Evolutionary conservation across 2,113 vertebrate genomes (phyloP), one percentile per base, ranked within the genome.

Genomic region (Solenodon paradoxus): DNA sequence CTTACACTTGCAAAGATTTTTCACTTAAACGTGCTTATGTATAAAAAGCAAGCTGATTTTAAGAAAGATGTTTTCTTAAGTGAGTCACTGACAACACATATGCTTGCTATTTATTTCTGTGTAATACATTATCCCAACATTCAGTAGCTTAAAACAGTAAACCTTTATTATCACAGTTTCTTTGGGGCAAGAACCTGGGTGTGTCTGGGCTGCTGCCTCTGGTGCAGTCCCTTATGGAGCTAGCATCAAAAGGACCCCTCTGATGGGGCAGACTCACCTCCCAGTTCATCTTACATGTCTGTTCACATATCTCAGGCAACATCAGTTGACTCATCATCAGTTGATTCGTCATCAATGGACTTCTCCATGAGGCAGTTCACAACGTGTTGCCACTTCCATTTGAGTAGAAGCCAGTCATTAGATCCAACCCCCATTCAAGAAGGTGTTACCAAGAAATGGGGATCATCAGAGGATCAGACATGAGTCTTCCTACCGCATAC

Each of bases 211-310:
- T 55, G 63, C 55, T 20, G 5, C 2, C 7, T n/a, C 5, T 16
- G 5, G 11, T 38, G 32, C 59, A 85, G 24, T 22, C 32, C 26
- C 13, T 55, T 24, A 40, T 5, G 16, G 7, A 35, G 7, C n/a
- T 51, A 1, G n/a, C 83, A 51, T 78, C 30, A 4, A 42, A n/a
- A n/a, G n/a, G n/a, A n/a, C n/a, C n/a, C n/a, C n/a, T n/a, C n/a
- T n/a, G n/a, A n/a, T 32, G 6, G 22, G 11, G 0, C 1, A 17
- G 24, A 19, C 2, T 69, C n/a, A 35, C 2, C 28, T 63, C 40
- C n/a, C 28, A 20, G 0, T 3, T 7, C 20, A 24, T 35, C 8
- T 69, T 1, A 7, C 38, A 45, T 0, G 12, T 9, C 20, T 20
- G 0, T 61, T 42, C 19, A 3, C 16, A 51, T 53, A 20, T 20